These are phyloP conservation scores for Argyresthia goedartella DNA, from an alignment of 2,888 invertebrate species.

Conservation along the genomic window DNA sequence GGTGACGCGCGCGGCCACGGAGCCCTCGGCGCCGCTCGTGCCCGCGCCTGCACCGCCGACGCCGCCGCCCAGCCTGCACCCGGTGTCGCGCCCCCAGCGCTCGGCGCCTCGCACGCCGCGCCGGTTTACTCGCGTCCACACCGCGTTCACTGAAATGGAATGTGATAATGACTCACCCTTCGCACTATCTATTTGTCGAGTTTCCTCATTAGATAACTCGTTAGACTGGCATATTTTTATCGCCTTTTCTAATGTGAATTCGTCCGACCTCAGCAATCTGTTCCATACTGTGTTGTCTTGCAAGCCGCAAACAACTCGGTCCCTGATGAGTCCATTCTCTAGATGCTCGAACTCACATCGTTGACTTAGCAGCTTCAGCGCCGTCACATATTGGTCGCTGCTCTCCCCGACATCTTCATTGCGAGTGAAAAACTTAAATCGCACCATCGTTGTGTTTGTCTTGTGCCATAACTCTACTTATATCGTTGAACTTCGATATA, in stretches of 20 bases:
- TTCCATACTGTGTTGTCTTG: neutral
- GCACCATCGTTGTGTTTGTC: neutral
- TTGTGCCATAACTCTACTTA: constrained; percentile 4
- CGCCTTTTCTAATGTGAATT: constrained; percentile 9
- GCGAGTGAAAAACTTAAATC: constrained; percentile 7
- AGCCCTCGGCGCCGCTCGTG: neutral
- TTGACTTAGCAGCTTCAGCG: too few species aligned
- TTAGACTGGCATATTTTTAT: too few species aligned
- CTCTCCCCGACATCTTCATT: neutral
- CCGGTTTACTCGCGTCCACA: too few species aligned
- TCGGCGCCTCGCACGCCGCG: too few species aligned
- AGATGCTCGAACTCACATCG: constrained; percentile 11
- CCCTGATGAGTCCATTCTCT: constrained; percentile 9
- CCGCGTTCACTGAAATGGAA: neutral
- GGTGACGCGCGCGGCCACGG: neutral
- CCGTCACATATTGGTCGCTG: constrained; percentile 7
- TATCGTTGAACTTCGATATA: neutral
- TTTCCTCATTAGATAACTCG: too few species aligned
- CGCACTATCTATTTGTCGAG: too few species aligned
- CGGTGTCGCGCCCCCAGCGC: neutral
- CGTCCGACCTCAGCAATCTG: constrained; percentile 10
- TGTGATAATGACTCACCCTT: too few species aligned
- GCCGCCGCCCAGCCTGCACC: too few species aligned
- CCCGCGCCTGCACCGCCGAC: neutral
- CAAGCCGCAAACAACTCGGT: constrained; percentile 13